Percentiles rank a stretch among this genome's conserved stretches.
Evolutionary conservation across 2,888 invertebrate genomes (phyloP).

Genomic region (Phengaris alcon): DNA sequence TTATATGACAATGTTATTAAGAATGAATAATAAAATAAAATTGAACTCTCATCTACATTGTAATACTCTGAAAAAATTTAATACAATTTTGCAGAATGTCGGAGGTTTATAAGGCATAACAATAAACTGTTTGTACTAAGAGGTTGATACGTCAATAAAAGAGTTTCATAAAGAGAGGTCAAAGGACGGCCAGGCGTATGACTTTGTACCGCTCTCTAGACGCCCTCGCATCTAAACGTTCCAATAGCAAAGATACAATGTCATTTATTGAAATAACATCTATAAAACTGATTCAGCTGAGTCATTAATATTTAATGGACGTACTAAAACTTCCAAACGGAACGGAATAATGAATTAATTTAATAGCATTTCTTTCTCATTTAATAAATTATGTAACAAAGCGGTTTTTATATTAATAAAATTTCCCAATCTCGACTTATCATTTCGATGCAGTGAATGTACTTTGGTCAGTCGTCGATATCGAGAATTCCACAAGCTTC

Average conservation of each 20-base stretch:
- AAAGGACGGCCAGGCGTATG: constrained; percentile 54
- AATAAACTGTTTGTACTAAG: constrained; percentile 15
- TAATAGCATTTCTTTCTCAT: constrained; percentile 2
- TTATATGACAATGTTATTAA: neutral
- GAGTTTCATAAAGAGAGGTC: constrained; percentile 45
- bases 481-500: neutral
- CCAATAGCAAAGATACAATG: constrained; percentile 22
- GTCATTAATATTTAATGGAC: constrained; percentile 15
- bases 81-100: neutral
- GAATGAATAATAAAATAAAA: neutral
- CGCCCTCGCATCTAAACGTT: constrained; percentile 55
- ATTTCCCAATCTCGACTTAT: neutral
- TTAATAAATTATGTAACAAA: neutral
- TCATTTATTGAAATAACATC: constrained; percentile 21
- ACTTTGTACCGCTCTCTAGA: constrained; percentile 71
- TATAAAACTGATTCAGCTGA: constrained; percentile 19
- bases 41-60: neutral
- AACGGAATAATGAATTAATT: neutral
- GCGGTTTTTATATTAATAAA: neutral
- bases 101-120: neutral
- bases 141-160: constrained; percentile 28
- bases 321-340: constrained; percentile 18
- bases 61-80: neutral
- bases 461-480: neutral
- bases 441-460: neutral